Base-by-base conservation (phyloP, 1,140 invertebrate species). In the Euschistus heros region DNA sequence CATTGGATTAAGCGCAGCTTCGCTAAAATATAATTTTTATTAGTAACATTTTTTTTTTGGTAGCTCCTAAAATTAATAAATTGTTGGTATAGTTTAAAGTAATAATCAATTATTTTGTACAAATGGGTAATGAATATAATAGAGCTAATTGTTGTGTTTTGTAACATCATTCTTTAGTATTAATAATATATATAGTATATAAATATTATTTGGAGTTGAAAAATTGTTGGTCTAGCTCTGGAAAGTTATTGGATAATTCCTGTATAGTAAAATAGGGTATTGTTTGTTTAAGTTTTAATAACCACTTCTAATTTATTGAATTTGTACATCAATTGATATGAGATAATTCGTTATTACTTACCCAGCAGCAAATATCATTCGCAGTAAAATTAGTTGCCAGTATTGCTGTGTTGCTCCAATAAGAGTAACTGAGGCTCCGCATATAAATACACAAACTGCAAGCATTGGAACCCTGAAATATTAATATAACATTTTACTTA, bases 1-100 rank as follows among this genome's bases (percentile, higher is more conserved):
- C 70, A 95, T 76, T 0, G 93, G 93, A 76, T 93, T 93, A 73
- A 91, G 92, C 0, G 89, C 91, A 2, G 91, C 86, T 75, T 95
- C 92, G 7, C 88, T 89, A 72, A 54, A 76, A 37, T 37, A 37
- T 37, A 1, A 13, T 37, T 13, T 37, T 54, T 8, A 26, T 22
- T 22, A 54, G 50, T 7, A 7, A 7, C 4, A 6, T 17, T 2
- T 22, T 54, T 54, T 54, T 26, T 54, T 26, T 46, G n/a, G 44
- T n/a, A 10, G n/a, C n/a, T 13, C n/a, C 10, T 46, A 46, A 46
- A 46, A 46, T 13, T 13, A 46, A 10, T 46, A 46, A 46, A 13
- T 13, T 13, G 10, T 46, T 46, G 44, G 44, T 13, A n/a, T 13
- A 46, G 10, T 46, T 46, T 46, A n/a, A n/a, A 46, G n/a, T 13